Evolutionary conservation across 2,888 invertebrate genomes (phyloP).

Genomic region (Hofmannophila pseudospretella): DNA sequence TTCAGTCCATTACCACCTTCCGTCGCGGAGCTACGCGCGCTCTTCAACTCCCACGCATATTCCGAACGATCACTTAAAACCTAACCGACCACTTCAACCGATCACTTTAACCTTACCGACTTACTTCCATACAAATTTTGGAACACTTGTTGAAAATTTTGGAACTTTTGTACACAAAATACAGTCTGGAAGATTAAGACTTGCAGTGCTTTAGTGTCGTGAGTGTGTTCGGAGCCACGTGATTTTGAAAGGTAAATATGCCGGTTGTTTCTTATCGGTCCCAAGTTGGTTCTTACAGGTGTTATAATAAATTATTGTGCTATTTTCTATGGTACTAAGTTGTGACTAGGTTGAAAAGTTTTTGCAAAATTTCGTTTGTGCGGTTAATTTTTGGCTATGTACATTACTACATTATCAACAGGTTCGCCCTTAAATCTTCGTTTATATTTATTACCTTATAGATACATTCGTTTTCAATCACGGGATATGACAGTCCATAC

Average conservation of each 20-base stretch:
- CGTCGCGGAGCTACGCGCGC: conserved; percentile 16
- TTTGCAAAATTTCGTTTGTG: no score
- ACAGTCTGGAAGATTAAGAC: neutral
- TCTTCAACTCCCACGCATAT: conserved; percentile 1
- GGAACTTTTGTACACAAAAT: no score
- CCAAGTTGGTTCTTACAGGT: no score
- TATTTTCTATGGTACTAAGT: neutral
- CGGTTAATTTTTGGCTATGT: no score
- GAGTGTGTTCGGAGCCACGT: neutral
- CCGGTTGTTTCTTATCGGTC: neutral
- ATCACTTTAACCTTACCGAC: neutral
- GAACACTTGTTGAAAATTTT: no score
- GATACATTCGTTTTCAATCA: no score
- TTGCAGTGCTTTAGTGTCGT: neutral
- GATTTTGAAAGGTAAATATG: conserved; percentile 2
- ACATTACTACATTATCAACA: no score
- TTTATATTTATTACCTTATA: no score
- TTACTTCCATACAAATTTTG: no score
- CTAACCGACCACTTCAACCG: neutral
- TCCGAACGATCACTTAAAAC: conserved; percentile 1
- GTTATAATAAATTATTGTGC: neutral
- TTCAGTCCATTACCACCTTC: conserved; percentile 21
- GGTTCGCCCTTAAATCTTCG: no score
- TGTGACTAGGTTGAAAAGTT: no score
- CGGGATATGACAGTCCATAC: no score